Evolutionary conservation across 2,113 vertebrate genomes (phyloP).

Genomic region (Pelvicachromis taeniatus): DNA sequence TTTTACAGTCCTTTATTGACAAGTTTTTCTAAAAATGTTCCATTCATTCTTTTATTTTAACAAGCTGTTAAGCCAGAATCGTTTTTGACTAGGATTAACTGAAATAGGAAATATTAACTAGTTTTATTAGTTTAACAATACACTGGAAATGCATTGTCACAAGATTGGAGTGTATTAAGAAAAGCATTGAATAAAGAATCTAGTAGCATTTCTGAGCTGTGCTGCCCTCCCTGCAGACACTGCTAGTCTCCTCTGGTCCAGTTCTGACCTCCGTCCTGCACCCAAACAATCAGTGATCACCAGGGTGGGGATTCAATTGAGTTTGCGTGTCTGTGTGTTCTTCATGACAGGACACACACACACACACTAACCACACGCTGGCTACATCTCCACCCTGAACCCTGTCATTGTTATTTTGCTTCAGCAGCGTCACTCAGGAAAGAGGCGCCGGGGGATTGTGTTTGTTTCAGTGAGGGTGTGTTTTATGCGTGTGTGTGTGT

Average conservation of each 20-base stretch:
- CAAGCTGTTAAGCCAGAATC: background rate
- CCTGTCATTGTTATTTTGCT: conserved; percentile 70
- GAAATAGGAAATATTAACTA: background rate
- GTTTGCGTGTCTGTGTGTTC: conserved; percentile 8
- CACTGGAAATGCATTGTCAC: background rate
- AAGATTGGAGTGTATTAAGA: background rate
- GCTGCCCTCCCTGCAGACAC: background rate
- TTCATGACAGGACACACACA: conserved; percentile 10
- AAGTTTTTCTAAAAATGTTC: background rate
- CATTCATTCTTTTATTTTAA: background rate
- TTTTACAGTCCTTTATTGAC: background rate
- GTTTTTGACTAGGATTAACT: background rate
- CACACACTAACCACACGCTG: too few species aligned
- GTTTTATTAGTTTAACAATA: background rate
- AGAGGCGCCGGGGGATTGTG: conserved; percentile 67
- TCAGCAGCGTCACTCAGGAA: conserved; percentile 66
- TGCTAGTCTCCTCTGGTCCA: background rate
- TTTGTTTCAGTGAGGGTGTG: conserved; percentile 67
- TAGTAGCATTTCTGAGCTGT: background rate
- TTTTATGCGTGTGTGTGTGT: conserved; percentile 19
- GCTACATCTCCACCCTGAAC: conserved; percentile 57
- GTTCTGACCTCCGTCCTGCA: conserved; percentile 37
- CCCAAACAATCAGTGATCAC: conserved; percentile 25
- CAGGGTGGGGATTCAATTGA: conserved; percentile 4
- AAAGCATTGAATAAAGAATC: background rate